phyloP scores from a whole-genome alignment of 2,113 vertebrate genomes.

The Paramormyrops kingsleyae region DNA sequence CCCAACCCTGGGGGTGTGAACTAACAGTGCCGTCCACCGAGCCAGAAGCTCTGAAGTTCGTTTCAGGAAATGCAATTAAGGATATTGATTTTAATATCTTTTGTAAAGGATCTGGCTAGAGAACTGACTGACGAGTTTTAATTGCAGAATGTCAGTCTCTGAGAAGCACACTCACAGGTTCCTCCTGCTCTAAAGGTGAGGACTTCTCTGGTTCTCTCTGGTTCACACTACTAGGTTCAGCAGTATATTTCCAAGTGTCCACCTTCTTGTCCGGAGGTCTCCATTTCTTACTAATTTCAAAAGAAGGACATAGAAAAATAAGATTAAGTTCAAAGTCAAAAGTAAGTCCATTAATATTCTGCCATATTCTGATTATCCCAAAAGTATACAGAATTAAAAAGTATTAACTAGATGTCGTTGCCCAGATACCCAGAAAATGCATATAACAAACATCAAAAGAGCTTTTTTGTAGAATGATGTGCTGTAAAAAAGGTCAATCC shows the following conservation, averaged over 20 bases:
- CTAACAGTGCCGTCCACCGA: not conserved
- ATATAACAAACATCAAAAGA: not conserved
- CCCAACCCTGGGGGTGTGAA: not conserved
- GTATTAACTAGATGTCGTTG: not conserved
- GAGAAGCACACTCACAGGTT: conserved; percentile 60
- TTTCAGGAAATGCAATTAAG: not conserved
- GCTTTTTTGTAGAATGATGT: not conserved
- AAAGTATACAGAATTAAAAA: not conserved
- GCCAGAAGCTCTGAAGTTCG: not conserved
- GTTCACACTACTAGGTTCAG: conserved; percentile 80
- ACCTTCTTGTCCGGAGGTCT: conserved; percentile 80
- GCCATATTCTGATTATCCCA: not conserved
- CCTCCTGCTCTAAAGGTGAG: conserved; percentile 76
- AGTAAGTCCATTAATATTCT: not conserved
- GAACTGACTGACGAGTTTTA: not conserved
- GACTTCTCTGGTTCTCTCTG: conserved; percentile 82
- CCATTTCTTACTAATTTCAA: conserved; percentile 69
- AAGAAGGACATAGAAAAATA: not conserved
- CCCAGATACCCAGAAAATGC: not conserved
- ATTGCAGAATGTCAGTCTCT: conserved; percentile 43
- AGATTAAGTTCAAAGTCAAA: not conserved
- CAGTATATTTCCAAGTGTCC: conserved; percentile 78
- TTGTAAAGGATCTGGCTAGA: not conserved
- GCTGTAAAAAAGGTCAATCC: not conserved
- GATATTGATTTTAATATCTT: not conserved